These are phyloP conservation scores for Pherbina coryleti DNA, from an alignment of 2,888 invertebrate species.

Conservation along the genomic window DNA sequence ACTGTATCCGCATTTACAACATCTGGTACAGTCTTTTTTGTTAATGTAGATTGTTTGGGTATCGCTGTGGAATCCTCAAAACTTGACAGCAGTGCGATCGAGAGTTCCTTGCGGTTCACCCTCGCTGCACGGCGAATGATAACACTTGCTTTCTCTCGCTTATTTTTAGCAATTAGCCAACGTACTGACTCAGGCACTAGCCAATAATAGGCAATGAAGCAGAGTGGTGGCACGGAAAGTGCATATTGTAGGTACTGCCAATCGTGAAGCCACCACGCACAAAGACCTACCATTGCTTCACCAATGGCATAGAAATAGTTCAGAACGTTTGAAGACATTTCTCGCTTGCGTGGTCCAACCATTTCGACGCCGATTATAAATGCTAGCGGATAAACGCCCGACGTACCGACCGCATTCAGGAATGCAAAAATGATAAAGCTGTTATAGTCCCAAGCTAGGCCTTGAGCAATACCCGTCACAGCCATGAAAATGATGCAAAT, in stretches of 20 bases:
- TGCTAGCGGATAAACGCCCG: constrained; percentile 74
- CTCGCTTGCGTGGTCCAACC: constrained; percentile 75
- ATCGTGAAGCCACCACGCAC: constrained; percentile 73
- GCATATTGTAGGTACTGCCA: constrained; percentile 74
- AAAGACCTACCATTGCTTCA: constrained; percentile 74
- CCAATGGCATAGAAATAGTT: constrained; percentile 78
- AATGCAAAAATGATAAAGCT: constrained; percentile 72
- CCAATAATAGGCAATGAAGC: constrained; percentile 75
- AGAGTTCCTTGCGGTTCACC: constrained; percentile 71
- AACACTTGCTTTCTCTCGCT: constrained; percentile 71
- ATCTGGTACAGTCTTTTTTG: constrained; percentile 1
- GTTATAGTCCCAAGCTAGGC: constrained; percentile 71
- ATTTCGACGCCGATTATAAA: constrained; percentile 77
- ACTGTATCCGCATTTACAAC: neutral
- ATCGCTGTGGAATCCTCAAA: constrained; percentile 59
- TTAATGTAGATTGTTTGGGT: constrained; percentile 27
- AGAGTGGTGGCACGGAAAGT: constrained; percentile 74
- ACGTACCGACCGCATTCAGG: constrained; percentile 74
- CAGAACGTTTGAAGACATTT: constrained; percentile 75
- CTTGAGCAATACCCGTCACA: constrained; percentile 73
- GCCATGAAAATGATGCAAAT: constrained; percentile 73
- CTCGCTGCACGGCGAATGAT: constrained; percentile 74
- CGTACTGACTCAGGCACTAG: constrained; percentile 77
- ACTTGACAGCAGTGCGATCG: constrained; percentile 68
- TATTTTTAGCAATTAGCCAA: constrained; percentile 75